Percentiles rank a stretch among this genome's conserved stretches.
Evolutionary conservation across 2,888 invertebrate genomes (phyloP).

Genomic region (Miltochrista miniata): DNA sequence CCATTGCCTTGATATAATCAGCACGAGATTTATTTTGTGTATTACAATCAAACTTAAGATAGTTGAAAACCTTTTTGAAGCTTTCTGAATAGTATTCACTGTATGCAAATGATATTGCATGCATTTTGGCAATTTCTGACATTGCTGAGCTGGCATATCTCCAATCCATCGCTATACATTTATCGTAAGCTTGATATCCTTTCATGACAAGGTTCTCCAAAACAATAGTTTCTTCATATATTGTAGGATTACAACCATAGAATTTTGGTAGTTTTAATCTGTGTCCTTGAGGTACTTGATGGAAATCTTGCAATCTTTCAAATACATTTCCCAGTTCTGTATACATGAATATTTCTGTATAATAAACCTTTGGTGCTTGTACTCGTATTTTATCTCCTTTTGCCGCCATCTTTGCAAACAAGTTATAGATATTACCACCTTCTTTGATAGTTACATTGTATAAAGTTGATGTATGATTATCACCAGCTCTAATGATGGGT

Average conservation of each 20-base stretch:
- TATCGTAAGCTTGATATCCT: background rate
- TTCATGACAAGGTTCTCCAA: background rate
- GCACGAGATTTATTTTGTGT: background rate
- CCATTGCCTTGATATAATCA: background rate
- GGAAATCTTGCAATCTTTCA: conserved; percentile 22
- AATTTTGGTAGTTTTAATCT: conserved; percentile 22
- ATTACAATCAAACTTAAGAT: background rate
- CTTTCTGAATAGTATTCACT: conserved; percentile 34
- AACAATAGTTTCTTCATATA: conserved; percentile 20
- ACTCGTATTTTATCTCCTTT: conserved; percentile 46
- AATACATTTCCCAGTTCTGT: conserved; percentile 19
- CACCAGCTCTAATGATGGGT: conserved; percentile 41
- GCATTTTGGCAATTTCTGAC: conserved; percentile 49
- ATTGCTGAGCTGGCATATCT: conserved; percentile 40
- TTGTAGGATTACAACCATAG: conserved; percentile 17
- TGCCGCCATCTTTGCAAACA: conserved; percentile 25
- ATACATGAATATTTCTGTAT: conserved; percentile 32
- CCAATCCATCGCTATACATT: conserved; percentile 40
- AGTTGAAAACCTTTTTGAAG: conserved; percentile 9
- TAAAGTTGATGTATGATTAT: conserved; percentile 45
- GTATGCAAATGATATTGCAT: conserved; percentile 51
- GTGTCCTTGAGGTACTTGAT: conserved; percentile 17
- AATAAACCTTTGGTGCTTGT: conserved; percentile 14
- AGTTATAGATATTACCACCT: conserved; percentile 29
- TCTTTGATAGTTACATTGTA: conserved; percentile 31